A percentile compares a stretch with the other conserved stretches of the same genome.
Evolutionary conservation across 2,888 invertebrate genomes (phyloP).

Genomic region (Chorisops tibialis): DNA sequence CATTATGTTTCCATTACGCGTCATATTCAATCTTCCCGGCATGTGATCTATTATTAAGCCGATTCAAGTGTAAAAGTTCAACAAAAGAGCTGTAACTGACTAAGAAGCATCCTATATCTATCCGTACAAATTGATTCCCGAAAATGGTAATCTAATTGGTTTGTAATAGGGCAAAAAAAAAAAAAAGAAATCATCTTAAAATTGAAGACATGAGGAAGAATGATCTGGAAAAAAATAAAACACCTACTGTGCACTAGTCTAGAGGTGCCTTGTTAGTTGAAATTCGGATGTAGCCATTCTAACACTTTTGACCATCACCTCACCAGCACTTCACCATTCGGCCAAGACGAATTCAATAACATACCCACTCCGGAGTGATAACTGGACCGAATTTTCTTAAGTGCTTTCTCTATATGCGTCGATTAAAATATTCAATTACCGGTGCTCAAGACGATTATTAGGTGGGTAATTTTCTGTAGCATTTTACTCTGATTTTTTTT

Average conservation of each 20-base stretch:
- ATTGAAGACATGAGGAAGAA: neutral
- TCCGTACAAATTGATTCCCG: constrained; percentile 21
- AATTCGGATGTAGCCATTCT: constrained; percentile 19
- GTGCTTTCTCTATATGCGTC: constrained; percentile 13
- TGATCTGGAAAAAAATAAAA: neutral
- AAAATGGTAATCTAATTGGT: constrained; percentile 26
- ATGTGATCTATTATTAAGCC: constrained; percentile 24
- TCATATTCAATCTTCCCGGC: constrained; percentile 23
- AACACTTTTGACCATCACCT: neutral
- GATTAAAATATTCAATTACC: constrained; percentile 8
- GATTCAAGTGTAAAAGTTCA: constrained; percentile 23
- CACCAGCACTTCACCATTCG: no score
- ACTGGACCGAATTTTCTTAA: constrained; percentile 13
- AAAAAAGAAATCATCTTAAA: neutral
- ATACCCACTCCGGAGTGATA: neutral
- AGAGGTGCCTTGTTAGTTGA: constrained; percentile 11
- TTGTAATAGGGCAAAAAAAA: constrained; percentile 11
- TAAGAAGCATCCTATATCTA: neutral
- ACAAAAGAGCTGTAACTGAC: constrained; percentile 13
- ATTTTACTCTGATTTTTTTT: constrained; percentile 2
- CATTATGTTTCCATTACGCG: constrained; percentile 24
- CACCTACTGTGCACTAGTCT: constrained; percentile 12
- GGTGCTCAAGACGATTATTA: constrained; percentile 12
- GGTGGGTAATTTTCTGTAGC: constrained; percentile 16
- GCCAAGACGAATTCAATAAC: neutral